These are phyloP conservation scores for Whitmania pigra DNA, from an alignment of 1,140 invertebrate species.

Conservation along the genomic window DNA sequence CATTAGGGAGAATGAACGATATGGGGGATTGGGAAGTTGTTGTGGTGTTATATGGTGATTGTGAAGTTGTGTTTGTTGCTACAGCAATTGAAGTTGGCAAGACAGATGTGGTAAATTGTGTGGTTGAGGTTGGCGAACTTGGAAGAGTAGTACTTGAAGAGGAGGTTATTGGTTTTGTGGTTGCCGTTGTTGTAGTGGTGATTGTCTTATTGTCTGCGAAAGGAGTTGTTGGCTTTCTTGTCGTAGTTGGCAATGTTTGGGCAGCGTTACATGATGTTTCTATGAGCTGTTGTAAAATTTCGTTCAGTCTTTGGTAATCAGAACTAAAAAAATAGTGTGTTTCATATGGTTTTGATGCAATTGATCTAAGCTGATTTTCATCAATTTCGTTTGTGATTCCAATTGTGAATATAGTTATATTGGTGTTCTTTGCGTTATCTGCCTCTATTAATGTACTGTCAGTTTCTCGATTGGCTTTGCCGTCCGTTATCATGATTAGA, in stretches of 20 bases:
- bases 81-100: neutral
- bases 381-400: conserved; percentile 19
- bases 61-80: neutral
- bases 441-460: conserved; percentile 11
- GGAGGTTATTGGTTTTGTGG: conserved; percentile 3
- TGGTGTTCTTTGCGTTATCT: conserved; percentile 1
- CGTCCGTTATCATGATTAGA: conserved; percentile 16
- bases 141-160: neutral
- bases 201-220: neutral
- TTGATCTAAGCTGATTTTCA: conserved; percentile 8
- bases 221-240: neutral
- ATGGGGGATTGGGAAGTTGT: neutral
- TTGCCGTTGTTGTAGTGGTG: no score
- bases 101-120: neutral
- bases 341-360: neutral
- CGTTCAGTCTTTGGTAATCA: conserved; percentile 1
- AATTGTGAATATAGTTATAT: conserved; percentile 15
- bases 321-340: conserved; percentile 11
- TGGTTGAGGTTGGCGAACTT: neutral
- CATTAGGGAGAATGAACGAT: no score
- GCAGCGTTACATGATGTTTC: neutral
- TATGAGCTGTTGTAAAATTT: neutral
- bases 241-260: conserved; percentile 6
- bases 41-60: neutral
- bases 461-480: conserved; percentile 14